Percentiles rank a stretch among this genome's conserved stretches.
Conservation (phyloP, 2,113 vertebrate species). For the Clarias gariepinus region DNA sequence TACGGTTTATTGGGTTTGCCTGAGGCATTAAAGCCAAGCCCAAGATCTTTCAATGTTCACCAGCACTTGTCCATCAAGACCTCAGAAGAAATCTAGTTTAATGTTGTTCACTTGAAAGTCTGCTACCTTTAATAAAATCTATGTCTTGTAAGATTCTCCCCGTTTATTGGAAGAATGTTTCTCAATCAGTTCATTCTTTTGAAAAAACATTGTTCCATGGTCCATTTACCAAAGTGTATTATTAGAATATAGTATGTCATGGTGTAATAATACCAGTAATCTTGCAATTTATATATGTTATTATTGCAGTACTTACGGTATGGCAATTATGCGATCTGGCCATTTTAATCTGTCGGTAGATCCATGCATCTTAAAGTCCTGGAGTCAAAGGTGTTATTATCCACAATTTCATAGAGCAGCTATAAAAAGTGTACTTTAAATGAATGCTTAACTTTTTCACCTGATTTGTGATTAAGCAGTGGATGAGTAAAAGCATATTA, state of each 20-base stretch:
- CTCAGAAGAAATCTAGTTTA: neutral
- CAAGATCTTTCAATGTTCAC: neutral
- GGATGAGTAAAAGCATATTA: conserved; percentile 5
- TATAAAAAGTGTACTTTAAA: neutral
- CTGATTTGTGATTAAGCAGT: neutral
- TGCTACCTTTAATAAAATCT: neutral
- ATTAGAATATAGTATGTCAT: neutral
- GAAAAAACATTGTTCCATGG: neutral
- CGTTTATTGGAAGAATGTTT: neutral
- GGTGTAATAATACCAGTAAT: conserved; percentile 10
- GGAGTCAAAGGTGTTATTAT: conserved; percentile 12
- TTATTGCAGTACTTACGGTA: neutral
- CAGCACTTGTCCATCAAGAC: conserved; percentile 2
- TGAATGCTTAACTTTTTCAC: neutral
- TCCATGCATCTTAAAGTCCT: neutral
- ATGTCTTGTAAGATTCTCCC: neutral
- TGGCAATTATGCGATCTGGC: neutral
- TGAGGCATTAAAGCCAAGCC: conserved; percentile 4
- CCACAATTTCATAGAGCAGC: neutral
- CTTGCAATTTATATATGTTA: neutral
- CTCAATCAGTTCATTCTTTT: neutral
- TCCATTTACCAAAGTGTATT: neutral
- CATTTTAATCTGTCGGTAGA: conserved; percentile 8
- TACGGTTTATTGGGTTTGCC: conserved; percentile 11
- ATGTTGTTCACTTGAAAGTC: neutral